These are phyloP conservation scores for Panzeria rudis DNA, from an alignment of 2,888 invertebrate genomes.

Conservation along the genomic window DNA sequence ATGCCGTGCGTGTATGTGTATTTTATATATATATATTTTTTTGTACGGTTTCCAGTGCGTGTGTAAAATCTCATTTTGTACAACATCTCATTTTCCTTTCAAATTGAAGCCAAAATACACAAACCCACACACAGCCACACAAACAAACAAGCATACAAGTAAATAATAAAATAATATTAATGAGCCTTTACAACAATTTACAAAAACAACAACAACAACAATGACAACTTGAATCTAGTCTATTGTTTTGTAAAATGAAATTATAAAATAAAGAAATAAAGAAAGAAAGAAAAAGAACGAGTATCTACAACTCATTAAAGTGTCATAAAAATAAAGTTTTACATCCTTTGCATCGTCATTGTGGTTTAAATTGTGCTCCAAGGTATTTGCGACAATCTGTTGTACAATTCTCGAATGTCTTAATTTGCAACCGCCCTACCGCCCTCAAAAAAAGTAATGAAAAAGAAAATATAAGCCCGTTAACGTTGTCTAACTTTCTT, in stretches of 20 bases:
- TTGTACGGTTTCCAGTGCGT: conserved; percentile 19
- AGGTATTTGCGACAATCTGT: conserved; percentile 26
- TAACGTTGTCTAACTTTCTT: conserved; percentile 27
- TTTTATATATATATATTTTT: conserved; percentile 19
- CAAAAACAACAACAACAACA: conserved; percentile 4
- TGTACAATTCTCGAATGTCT: conserved; percentile 25
- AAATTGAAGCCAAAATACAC: conserved; percentile 18
- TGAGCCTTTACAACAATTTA: conserved; percentile 48
- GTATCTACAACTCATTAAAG: conserved; percentile 64
- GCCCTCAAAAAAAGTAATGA: not conserved
- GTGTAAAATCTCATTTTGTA: conserved; percentile 36
- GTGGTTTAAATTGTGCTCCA: conserved; percentile 41
- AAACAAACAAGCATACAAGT: not conserved
- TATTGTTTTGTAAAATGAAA: conserved; percentile 46
- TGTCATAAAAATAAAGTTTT: conserved; percentile 63
- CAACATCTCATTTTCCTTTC: conserved; percentile 37
- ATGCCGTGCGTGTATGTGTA: conserved; percentile 35
- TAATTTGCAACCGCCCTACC: conserved; percentile 38
- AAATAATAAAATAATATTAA: conserved; percentile 52
- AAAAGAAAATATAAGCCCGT: not conserved
- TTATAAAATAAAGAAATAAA: conserved; percentile 16
- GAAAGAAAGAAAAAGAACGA: not conserved
- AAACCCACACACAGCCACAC: conserved; percentile 19
- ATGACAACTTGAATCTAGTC: conserved; percentile 37
- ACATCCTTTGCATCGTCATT: conserved; percentile 41